These are phyloP conservation scores for Grammomys dolichurus DNA, from an alignment of 2,113 vertebrate species.

Conservation along the genomic window DNA sequence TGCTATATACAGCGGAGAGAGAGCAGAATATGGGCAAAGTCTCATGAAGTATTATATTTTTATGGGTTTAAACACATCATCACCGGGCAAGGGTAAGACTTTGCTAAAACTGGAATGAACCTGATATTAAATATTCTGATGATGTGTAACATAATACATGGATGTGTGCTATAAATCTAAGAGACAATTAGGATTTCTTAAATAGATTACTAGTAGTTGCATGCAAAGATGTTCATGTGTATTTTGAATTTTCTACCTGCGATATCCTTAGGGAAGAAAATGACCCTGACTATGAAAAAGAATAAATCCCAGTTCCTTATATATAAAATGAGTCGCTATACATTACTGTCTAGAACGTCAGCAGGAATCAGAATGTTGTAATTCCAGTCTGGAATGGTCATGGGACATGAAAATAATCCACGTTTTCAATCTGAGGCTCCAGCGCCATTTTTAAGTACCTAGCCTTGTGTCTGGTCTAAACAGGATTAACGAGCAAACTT, in stretches of 20 bases:
- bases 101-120: constrained; percentile 57
- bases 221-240: neutral
- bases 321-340: neutral
- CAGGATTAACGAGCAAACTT: neutral
- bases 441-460: constrained; percentile 14
- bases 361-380: neutral
- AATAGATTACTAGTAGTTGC: neutral
- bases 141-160: constrained; percentile 6
- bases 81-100: constrained; percentile 25
- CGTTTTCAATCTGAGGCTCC: neutral
- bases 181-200: constrained; percentile 48
- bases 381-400: neutral
- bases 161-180: constrained; percentile 6
- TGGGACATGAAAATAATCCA: constrained; percentile 17
- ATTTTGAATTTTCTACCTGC: constrained; percentile 19
- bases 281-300: neutral
- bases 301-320: neutral
- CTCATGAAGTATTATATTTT: neutral
- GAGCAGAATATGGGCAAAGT: constrained; percentile 22
- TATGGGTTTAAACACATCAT: constrained; percentile 46
- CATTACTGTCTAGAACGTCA: neutral
- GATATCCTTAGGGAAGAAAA: neutral
- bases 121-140: neutral
- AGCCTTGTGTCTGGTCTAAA: neutral
- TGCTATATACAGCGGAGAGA: neutral